Evolutionary conservation across 2,888 invertebrate genomes (phyloP), one percentile per base, ranked within the genome.

Genomic region (Cryptocephalus primarius): DNA sequence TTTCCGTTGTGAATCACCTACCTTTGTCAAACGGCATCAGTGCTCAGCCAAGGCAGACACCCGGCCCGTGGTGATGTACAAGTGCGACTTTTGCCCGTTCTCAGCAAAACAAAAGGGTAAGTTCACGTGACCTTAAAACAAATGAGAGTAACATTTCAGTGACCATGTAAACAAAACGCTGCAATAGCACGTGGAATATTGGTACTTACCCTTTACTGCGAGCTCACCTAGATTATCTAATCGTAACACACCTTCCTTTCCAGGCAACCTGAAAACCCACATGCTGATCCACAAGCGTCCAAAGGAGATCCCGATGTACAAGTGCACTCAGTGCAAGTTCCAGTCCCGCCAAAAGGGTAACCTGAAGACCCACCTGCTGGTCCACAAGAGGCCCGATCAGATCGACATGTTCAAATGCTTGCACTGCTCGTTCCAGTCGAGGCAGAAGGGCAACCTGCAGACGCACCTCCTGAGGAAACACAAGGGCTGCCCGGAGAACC

Each of bases 231-330:
- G 22, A 6, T 22, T 22, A 22, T 6, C 22, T 22, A 2, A 22
- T 22, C 22, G 22, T 22, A 22, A 22, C 22, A 6, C 22, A 6
- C 22, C 22, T 22, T 6, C 22, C 22, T 36, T 36, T 36, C 12
- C 36, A 46, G 55, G 53, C 32, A 54, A 56, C 46, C 43, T 58
- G 39, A 54, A 54, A 43, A 56, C 55, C 1, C 57, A 58, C 39
- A 54, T 53, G 52, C 42, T 51, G 8, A 47, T 56, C 10, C 57
- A 58, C 48, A 56, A 56, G 34, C 47, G 45, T 11, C 52, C 54
- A 6, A 34, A 38, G 32, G 22, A 46, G 31, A 36, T 34, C 8
- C 10, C 14, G 13, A 46, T 43, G 43, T 43, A 33, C 14, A 43
- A 43, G 32, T 46, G 46, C 12, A 9, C 9, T 1, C 1, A 38